A percentile compares a stretch with the other conserved stretches of the same genome.
These are phyloP conservation scores for Scelioninae gen. 1 DNA, from an alignment of 2,888 invertebrate genomes.

Conservation along the genomic window DNA sequence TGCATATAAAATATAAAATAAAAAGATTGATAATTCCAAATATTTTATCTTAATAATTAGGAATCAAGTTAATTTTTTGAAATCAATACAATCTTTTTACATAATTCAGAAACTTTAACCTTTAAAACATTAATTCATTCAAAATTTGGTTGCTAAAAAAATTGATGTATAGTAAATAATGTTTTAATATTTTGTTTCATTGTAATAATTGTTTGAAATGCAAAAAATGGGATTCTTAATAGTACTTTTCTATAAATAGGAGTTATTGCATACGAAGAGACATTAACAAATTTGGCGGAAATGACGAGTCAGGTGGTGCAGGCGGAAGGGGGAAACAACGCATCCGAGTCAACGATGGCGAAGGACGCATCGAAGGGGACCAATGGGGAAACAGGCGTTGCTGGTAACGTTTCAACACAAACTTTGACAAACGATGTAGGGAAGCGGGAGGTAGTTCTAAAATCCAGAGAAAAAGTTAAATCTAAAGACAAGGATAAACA, in stretches of 20 bases:
- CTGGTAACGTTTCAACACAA: conserved; percentile 82
- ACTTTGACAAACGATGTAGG: conserved; percentile 82
- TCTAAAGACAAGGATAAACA: conserved; percentile 80
- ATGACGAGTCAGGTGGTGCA: conserved; percentile 78
- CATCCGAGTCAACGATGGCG: conserved; percentile 72
- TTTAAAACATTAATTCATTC: too few relatives aligned
- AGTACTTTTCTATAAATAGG: conserved; percentile 72
- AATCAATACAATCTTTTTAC: too few relatives aligned
- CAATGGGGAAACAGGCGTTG: conserved; percentile 83
- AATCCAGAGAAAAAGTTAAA: conserved; percentile 79
- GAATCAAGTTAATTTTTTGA: too few relatives aligned
- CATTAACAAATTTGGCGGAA: conserved; percentile 81
- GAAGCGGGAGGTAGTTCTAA: conserved; percentile 81
- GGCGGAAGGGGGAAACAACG: conserved; percentile 73
- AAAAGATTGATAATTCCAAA: neutral
- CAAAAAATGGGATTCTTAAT: neutral
- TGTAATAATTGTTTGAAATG: too few relatives aligned
- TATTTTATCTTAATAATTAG: too few relatives aligned
- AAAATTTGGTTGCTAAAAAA: too few relatives aligned
- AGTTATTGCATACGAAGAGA: conserved; percentile 82
- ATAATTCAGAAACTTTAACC: too few relatives aligned
- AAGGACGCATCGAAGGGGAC: conserved; percentile 81
- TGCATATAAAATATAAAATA: neutral
- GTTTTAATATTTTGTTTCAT: too few relatives aligned
- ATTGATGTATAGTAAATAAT: too few relatives aligned